phyloP scores from a whole-genome alignment of 2,113 vertebrate genomes.

The Channa argus region DNA sequence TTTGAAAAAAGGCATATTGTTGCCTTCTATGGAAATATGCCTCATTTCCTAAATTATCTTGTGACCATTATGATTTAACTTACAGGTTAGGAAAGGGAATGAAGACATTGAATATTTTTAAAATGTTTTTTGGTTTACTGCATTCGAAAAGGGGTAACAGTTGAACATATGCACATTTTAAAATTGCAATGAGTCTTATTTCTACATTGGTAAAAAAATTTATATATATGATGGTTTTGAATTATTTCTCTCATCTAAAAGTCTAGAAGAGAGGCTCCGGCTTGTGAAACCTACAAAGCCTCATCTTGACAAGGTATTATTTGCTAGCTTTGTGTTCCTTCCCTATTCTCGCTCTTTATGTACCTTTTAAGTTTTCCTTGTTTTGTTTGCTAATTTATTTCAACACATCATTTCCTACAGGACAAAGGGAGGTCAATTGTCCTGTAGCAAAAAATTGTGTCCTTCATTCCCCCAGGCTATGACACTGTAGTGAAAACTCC shows the following conservation, averaged over 20 bases:
- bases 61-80: too few relatives aligned
- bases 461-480: constrained; percentile 64
- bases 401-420: constrained; percentile 68
- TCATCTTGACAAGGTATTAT: constrained; percentile 95
- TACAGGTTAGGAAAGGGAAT: too few relatives aligned
- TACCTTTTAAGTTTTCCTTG: constrained; percentile 20
- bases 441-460: constrained; percentile 46
- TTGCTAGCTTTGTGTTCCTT: background rate
- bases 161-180: background rate
- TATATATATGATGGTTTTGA: background rate
- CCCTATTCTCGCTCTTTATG: constrained; percentile 25
- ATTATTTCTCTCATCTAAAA: constrained; percentile 71
- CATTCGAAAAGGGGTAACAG: background rate
- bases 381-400: constrained; percentile 76
- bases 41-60: too few relatives aligned
- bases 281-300: constrained; percentile 81
- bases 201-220: background rate
- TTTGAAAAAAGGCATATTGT: too few relatives aligned
- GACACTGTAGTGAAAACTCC: constrained; percentile 77
- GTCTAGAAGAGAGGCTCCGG: constrained; percentile 90
- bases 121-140: background rate
- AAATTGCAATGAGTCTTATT: background rate
- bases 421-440: constrained; percentile 32
- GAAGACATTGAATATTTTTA: too few relatives aligned
- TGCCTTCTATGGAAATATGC: too few relatives aligned